Evolutionary conservation across 1,140 invertebrate genomes (phyloP).

Genomic region (Halyomorpha halys): DNA sequence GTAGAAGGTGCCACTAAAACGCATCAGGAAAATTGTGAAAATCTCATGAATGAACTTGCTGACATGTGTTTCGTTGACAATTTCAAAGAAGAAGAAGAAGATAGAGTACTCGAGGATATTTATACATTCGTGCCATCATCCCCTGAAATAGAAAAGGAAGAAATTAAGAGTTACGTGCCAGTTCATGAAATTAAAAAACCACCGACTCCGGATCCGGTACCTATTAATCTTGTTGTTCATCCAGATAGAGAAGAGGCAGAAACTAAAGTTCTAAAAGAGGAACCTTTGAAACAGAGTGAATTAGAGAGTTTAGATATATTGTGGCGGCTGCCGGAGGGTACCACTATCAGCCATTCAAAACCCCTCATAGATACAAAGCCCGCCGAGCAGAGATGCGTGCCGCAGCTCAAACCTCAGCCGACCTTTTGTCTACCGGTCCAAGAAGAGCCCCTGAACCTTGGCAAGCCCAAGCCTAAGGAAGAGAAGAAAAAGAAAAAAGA

Average conservation of each 20-base stretch:
- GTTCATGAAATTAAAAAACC: conserved; percentile 36
- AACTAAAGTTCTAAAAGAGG: conserved; percentile 11
- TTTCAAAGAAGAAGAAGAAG: conserved; percentile 31
- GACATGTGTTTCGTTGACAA: conserved; percentile 20
- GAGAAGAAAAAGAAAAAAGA: conserved; percentile 35
- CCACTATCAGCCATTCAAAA: conserved; percentile 26
- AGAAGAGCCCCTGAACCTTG: conserved; percentile 53
- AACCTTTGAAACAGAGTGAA: conserved; percentile 17
- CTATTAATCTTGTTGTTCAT: conserved; percentile 23
- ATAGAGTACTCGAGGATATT: conserved; percentile 33
- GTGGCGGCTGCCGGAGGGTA: conserved; percentile 27
- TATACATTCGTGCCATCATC: conserved; percentile 20
- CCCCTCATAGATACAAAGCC: conserved; percentile 4
- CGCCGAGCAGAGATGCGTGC: conserved; percentile 20
- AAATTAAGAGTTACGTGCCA: conserved; percentile 32
- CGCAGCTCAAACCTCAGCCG: conserved; percentile 24
- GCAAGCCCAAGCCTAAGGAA: conserved; percentile 35
- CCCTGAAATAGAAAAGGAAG: conserved; percentile 30
- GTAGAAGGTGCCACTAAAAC: not conserved
- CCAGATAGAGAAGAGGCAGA: conserved; percentile 19
- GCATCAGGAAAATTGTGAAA: conserved; percentile 7
- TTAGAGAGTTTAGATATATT: conserved; percentile 24
- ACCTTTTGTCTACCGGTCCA: conserved; percentile 39
- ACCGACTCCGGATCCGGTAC: conserved; percentile 37
- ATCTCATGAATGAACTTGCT: conserved; percentile 20